Conservation (phyloP, 2,113 vertebrate species). For the Upupa epops region DNA sequence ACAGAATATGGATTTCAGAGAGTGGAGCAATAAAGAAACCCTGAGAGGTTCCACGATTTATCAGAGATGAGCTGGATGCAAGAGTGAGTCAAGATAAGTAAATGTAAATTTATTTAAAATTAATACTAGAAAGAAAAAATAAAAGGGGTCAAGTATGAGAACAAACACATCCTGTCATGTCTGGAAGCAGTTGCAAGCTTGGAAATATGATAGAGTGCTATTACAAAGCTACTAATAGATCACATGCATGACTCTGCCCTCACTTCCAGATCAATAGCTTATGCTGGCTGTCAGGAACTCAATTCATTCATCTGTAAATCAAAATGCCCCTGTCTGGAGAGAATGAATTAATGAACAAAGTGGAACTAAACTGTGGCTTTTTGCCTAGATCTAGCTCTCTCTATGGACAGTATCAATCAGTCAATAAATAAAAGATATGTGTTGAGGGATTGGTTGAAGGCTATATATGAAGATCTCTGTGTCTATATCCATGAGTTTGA, state of each 20-base stretch:
- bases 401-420: neutral
- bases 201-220: neutral
- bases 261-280: neutral
- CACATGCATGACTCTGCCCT: neutral
- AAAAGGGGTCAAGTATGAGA: constrained; percentile 19
- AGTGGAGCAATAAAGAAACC: neutral
- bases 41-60: neutral
- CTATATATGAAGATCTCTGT: neutral
- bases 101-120: no score
- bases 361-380: neutral
- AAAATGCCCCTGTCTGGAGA: neutral
- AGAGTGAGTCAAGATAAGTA: neutral
- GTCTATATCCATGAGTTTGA: neutral
- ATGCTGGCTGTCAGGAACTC: neutral
- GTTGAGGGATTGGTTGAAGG: neutral
- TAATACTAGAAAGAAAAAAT: neutral
- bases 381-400: neutral
- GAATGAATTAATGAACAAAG: neutral
- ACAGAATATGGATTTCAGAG: neutral
- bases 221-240: neutral
- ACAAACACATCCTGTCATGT: constrained; percentile 1
- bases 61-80: neutral
- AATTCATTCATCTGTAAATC: neutral
- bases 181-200: neutral
- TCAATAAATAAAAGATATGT: neutral